Percentiles rank a stretch among this genome's conserved stretches.
Evolutionary conservation across 2,888 invertebrate species (phyloP).

Genomic region (Acrocera orbiculus): DNA sequence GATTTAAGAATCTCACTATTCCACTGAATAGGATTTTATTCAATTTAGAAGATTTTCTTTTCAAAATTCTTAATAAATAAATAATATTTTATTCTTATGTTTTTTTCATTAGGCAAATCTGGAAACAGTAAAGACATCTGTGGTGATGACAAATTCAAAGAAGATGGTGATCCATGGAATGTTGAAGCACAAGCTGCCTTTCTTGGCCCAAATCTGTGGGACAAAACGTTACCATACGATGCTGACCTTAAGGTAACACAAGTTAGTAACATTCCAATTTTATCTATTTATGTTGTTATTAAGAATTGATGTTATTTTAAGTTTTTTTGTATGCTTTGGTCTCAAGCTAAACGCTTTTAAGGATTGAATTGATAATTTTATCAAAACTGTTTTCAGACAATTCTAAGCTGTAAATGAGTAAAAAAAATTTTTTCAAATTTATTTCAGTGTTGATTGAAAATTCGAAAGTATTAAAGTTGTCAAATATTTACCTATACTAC

Average conservation of each 20-base stretch:
- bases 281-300: slow-evolving; percentile 3
- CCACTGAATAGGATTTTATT: too few species aligned
- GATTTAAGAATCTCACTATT: too few species aligned
- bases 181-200: slow-evolving; percentile 89
- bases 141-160: slow-evolving; percentile 47
- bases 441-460: too few species aligned
- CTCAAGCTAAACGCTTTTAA: too few species aligned
- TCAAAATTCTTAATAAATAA: slow-evolving; percentile 1
- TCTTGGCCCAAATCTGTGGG: slow-evolving; percentile 91
- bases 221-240: slow-evolving; percentile 81
- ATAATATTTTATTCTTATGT: slow-evolving; percentile 12
- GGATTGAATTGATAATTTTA: slow-evolving; percentile 2
- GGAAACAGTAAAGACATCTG: slow-evolving; percentile 32
- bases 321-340: not conserved
- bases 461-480: not conserved
- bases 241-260: slow-evolving; percentile 86
- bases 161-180: slow-evolving; percentile 73
- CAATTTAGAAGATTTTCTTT: not conserved
- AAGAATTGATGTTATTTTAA: slow-evolving; percentile 3
- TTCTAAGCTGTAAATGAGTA: too few species aligned
- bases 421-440: too few species aligned
- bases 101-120: slow-evolving; percentile 43
- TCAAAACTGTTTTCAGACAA: too few species aligned
- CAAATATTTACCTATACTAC: not conserved
- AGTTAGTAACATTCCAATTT: slow-evolving; percentile 36